phyloP scores from a whole-genome alignment of 2,113 vertebrate species.

The Hystrix cristata region DNA sequence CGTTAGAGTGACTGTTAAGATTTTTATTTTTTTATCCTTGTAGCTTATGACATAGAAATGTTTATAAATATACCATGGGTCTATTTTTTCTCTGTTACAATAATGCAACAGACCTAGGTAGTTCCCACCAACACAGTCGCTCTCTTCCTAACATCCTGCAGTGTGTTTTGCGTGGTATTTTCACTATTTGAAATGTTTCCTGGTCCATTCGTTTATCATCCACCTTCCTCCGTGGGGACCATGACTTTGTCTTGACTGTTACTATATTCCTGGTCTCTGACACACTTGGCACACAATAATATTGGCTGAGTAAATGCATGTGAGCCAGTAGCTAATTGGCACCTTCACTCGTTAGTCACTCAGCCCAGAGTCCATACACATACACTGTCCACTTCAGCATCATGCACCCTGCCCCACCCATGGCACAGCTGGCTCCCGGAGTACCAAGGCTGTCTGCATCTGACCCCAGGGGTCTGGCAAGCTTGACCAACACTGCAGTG shows the following conservation, averaged over 20 bases:
- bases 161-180: accelerated
- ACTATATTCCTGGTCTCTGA: background rate
- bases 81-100: background rate
- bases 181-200: background rate
- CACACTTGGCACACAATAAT: background rate
- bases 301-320: background rate
- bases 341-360: accelerated
- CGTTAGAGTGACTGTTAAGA: background rate
- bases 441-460: accelerated
- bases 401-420: too few relatives aligned
- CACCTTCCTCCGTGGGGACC: background rate
- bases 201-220: background rate
- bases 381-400: accelerated
- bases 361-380: accelerated
- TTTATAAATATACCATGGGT: background rate
- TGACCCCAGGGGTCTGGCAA: accelerated
- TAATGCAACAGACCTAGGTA: background rate
- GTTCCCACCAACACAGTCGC: background rate
- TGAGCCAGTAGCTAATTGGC: background rate
- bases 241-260: background rate
- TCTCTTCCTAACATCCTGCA: too few relatives aligned
- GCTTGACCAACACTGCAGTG: background rate
- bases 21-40: background rate
- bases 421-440: accelerated
- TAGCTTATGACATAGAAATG: background rate